Evolutionary conservation across 2,888 invertebrate species (phyloP), one percentile per base, ranked within the genome.

Genomic region (Dendrolimus houi): DNA sequence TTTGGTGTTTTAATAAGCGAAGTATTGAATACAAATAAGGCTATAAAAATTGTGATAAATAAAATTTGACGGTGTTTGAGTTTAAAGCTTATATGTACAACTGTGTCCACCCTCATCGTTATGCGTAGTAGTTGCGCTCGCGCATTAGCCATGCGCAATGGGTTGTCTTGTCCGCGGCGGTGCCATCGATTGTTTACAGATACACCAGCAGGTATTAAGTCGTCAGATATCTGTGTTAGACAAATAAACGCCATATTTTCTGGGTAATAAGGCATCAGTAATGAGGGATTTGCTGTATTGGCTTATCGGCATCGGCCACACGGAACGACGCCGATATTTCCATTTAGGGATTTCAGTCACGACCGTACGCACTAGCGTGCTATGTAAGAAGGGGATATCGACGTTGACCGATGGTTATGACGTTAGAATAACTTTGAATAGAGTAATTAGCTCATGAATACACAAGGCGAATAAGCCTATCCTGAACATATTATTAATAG

Each of bases 371-470:
- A 78, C 80, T 69, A 74, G 75, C 81, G 75, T 74, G 80, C 77
- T 72, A 75, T 75, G 79, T 79, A 78, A 77, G 81, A 78, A 79
- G 76, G 81, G 81, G 73, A 81, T 85, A 84, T 87, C 77, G 82
- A 81, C 83, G 70, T 79, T 84, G 83, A 85, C 80, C 82, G 83
- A 86, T 83, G 80, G 77, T 85, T 87, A 86, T 89, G 88, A 85
- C 81, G 80, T 82, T 87, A 70, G 87, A 88, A 89, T 89, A 88
- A 85, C 85, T 88, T 83, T 87, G 86, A 88, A 88, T 88, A 79
- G 77, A 71, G 75, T 87, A 84, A 87, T 89, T 88, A 87, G 77
- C 77, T 81, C 71, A 81, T 81, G 83, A 87, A 83, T 84, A 82
- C 75, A 77, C 74, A 79, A 74, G 72, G 75, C 74, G 77, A 81